Base-by-base conservation (phyloP, 64 coral and sea anemone genomes). In the Trachythela sp. region DNA sequence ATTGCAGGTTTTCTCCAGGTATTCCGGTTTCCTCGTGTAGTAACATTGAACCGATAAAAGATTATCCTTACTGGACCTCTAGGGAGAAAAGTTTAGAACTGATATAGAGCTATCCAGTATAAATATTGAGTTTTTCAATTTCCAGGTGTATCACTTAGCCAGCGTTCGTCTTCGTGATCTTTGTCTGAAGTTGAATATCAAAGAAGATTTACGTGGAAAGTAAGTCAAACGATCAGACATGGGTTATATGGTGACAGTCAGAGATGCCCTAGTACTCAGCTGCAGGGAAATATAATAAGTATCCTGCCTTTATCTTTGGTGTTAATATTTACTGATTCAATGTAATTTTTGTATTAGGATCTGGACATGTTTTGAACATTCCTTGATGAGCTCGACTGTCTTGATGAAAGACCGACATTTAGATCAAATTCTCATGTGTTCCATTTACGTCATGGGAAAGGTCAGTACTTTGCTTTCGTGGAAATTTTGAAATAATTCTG, bases 361-460 rank as follows among this genome's bases (percentile, higher is more conserved):
- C 56, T 99, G 96, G 96, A 99, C 96, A 13, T 99, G 96, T 86
- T 99, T 99, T 95, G 96, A 99, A 77, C 87, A 99, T 85, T 93
- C 91, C 4, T 42, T 99, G 6, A 99, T 99, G 91, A 75, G 92
- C 64, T 59, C 92, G 18, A 92, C 96, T 33, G 96, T 95, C 91
- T n/a, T 99, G 9, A 92, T 94, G 87, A 99, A 95, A 32, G 96
- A 99, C 37, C 89, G 96, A 1, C 96, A 99, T 43, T 87, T 99
- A 49, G 96, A 99, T 76, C 96, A 99, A 48, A 90, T 99, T 48
- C 77, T 99, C 32, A 99, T 99, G 96, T 99, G 96, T 88, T 92
- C 91, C 27, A 89, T 99, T 2, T 99, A 95, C 80, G 96, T 99
- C 2, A 99, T 99, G 84, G 96, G 96, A 90, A 99, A 99, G 91